These are phyloP conservation scores for Hippocampus guttulatus DNA, from an alignment of 2,113 vertebrate genomes.

Conservation along the genomic window DNA sequence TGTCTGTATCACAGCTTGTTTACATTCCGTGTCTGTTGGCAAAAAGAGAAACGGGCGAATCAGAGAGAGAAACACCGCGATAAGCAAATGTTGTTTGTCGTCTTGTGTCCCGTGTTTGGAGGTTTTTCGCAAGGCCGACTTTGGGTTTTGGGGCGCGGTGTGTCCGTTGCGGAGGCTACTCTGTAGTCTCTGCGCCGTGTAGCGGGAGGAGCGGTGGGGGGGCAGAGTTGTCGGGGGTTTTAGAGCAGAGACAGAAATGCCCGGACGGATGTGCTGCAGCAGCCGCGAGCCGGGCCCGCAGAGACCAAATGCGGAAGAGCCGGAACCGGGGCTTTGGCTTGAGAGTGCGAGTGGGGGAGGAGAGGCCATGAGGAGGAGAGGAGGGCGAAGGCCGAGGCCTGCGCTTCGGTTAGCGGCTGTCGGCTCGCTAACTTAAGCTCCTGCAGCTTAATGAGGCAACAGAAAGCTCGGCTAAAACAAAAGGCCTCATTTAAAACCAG, in stretches of 20 bases:
- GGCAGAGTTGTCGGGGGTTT: conserved; percentile 14
- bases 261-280: conserved; percentile 23
- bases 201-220: neutral
- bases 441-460: conserved; percentile 66
- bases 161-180: neutral
- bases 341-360: conserved; percentile 8
- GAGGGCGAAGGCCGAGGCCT: conserved; percentile 43
- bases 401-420: conserved; percentile 60
- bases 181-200: neutral
- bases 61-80: neutral
- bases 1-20: conserved; percentile 46
- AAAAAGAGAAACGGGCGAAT: conserved; percentile 17
- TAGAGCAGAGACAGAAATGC: conserved; percentile 18
- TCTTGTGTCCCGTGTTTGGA: neutral
- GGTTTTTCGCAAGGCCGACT: neutral
- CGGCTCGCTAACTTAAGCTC: conserved; percentile 60
- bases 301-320: conserved; percentile 30
- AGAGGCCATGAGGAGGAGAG: conserved; percentile 11
- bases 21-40: conserved; percentile 19
- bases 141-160: neutral
- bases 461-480: conserved; percentile 64
- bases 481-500: conserved; percentile 64
- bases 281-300: conserved; percentile 21
- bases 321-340: conserved; percentile 38
- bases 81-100: conserved; percentile 1